Conservation (phyloP, 1,140 invertebrate species). For the Lethrus apterus region DNA sequence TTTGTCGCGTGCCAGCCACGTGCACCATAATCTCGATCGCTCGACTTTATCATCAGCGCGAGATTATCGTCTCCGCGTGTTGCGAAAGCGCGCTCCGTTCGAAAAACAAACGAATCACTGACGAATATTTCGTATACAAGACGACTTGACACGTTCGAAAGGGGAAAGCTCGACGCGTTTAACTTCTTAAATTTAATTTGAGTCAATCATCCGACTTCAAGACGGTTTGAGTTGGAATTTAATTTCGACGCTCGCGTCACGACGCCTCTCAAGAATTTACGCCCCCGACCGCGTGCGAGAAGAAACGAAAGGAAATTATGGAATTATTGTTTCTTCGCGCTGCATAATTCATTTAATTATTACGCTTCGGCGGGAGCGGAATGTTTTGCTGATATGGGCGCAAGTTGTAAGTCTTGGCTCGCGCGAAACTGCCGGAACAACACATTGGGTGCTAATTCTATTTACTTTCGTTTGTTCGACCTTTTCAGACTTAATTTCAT, state of each 20-base stretch:
- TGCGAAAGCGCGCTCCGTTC: constrained; percentile 2
- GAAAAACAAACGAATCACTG: constrained; percentile 21
- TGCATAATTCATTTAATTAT: constrained; percentile 36
- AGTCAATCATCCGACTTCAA: constrained; percentile 37
- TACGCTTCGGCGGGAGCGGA: constrained; percentile 19
- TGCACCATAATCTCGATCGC: constrained; percentile 22
- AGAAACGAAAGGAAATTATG: constrained; percentile 6
- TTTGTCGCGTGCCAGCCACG: constrained; percentile 30
- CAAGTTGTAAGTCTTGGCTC: neutral
- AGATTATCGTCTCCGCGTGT: constrained; percentile 19
- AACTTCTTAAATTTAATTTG: constrained; percentile 42
- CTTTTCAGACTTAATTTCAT: constrained; percentile 33
- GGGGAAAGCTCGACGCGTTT: constrained; percentile 36
- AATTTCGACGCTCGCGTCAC: constrained; percentile 32
- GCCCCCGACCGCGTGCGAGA: constrained; percentile 4
- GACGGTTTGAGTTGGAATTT: constrained; percentile 35
- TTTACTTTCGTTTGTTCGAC: constrained; percentile 33
- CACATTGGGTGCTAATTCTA: constrained; percentile 38
- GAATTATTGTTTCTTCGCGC: constrained; percentile 15
- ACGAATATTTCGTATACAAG: constrained; percentile 1
- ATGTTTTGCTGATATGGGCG: constrained; percentile 19
- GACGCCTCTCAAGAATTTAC: constrained; percentile 7
- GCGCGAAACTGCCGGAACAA: constrained; percentile 25
- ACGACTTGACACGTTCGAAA: neutral
- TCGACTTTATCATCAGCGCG: constrained; percentile 23